Conservation (phyloP, 2,888 invertebrate species). For the Amphipoea lucens region DNA sequence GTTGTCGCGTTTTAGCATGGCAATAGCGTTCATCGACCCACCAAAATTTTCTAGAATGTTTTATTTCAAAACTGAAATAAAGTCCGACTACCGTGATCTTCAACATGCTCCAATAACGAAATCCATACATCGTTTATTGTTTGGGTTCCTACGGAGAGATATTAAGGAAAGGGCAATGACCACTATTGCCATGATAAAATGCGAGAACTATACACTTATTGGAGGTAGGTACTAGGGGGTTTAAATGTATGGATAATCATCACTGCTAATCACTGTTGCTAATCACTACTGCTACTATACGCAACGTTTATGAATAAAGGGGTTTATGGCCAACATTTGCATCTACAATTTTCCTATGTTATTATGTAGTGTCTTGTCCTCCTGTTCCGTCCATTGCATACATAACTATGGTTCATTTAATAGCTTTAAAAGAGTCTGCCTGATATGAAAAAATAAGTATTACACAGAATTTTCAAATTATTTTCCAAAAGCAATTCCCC, state of each 20-base stretch:
- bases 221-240: too few relatives aligned
- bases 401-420: background rate
- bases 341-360: background rate
- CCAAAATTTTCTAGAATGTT: background rate
- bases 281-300: background rate
- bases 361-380: background rate
- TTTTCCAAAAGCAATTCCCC: slow-evolving; percentile 11
- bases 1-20: background rate
- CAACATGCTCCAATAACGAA: background rate
- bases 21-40: background rate
- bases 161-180: background rate
- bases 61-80: background rate
- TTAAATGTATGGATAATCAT: background rate
- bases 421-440: background rate
- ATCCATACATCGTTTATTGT: background rate
- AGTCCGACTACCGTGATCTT: background rate
- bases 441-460: background rate
- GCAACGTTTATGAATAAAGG: background rate
- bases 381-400: background rate
- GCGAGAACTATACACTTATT: too few relatives aligned
- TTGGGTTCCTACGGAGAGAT: background rate
- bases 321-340: background rate
- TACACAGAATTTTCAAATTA: slow-evolving; percentile 4
- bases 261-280: too few relatives aligned
- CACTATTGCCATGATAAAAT: background rate